phyloP scores from a whole-genome alignment of 2,797 vertebrate genomes.

The Petrocephalus schoutedeni region DNA sequence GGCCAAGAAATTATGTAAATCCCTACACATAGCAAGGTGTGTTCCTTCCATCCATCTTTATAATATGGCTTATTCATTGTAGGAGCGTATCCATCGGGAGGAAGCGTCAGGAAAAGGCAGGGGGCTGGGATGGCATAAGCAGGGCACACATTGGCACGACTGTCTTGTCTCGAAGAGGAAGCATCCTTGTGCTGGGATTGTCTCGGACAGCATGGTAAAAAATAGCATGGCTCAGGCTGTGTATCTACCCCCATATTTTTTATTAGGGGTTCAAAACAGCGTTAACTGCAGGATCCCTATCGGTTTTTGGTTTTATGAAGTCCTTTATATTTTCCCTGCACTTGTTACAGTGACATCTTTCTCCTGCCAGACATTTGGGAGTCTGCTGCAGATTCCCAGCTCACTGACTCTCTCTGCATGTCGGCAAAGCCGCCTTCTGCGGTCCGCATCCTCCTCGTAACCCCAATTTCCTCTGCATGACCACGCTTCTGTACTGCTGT shows the following conservation, averaged over 20 bases:
- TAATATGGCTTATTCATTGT: not conserved
- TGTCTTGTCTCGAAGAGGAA: not conserved
- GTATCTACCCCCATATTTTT: not conserved
- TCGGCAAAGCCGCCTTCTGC: not conserved
- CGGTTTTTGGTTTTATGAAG: not conserved
- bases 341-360: not conserved
- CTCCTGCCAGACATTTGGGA: not conserved
- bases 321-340: not conserved
- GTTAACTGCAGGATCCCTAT: not conserved
- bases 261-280: not conserved
- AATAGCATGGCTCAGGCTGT: not conserved
- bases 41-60: not conserved
- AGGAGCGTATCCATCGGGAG: not conserved
- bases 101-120: not conserved
- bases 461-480: not conserved
- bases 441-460: not conserved
- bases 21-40: not conserved
- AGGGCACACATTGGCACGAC: not conserved
- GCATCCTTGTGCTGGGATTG: not conserved
- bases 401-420: not conserved
- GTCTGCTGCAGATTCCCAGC: not conserved
- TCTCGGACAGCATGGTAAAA: not conserved
- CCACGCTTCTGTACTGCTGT: not conserved
- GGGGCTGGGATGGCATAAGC: not conserved
- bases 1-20: not conserved